Percentiles rank a stretch among this genome's conserved stretches.
phyloP scores from a whole-genome alignment of 2,113 vertebrate species.

The Bos indicus region DNA sequence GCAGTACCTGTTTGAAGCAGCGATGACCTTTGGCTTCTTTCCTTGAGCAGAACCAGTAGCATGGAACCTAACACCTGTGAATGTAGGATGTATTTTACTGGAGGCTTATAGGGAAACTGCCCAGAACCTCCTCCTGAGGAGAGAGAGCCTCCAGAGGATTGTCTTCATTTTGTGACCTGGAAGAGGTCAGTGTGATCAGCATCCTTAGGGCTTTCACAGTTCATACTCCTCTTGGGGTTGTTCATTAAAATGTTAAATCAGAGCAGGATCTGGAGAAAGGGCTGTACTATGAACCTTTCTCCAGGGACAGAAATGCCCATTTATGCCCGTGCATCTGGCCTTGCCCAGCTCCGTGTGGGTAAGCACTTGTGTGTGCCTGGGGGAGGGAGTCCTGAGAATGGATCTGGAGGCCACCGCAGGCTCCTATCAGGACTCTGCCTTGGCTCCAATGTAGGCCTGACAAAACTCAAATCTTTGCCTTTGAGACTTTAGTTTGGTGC shows the following conservation, averaged over 20 bases:
- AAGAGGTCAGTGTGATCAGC: background rate
- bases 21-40: background rate
- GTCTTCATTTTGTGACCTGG: background rate
- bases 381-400: background rate
- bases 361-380: background rate
- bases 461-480: background rate
- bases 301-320: conserved; percentile 25
- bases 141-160: background rate
- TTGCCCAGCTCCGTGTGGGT: background rate
- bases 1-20: background rate
- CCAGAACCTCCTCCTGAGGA: background rate
- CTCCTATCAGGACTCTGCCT: background rate
- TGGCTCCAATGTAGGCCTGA: background rate
- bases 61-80: background rate
- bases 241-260: conserved; percentile 29
- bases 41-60: background rate
- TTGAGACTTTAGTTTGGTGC: background rate
- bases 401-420: background rate
- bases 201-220: background rate
- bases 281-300: background rate
- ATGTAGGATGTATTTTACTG: background rate
- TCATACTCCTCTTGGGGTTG: background rate
- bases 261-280: background rate
- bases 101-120: background rate
- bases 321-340: background rate